Evolutionary conservation across 35 echinoderm and acorn worm species (phyloP).

Genomic region (Stichopus chloronotus): DNA sequence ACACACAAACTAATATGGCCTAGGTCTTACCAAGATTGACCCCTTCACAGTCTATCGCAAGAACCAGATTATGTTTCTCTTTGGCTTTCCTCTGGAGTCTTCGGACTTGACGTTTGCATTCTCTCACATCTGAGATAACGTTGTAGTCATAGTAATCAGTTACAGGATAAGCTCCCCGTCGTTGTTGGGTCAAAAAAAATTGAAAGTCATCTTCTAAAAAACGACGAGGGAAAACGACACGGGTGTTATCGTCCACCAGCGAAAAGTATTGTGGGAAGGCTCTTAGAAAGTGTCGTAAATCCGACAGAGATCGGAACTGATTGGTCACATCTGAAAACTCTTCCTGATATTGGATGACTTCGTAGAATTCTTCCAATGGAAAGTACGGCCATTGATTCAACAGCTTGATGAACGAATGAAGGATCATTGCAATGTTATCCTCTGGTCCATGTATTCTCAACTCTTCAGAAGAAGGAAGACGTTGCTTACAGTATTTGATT

Average conservation of each 20-base stretch:
- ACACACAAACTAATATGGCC: too few relatives aligned
- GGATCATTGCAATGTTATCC: background rate
- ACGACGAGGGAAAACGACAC: background rate
- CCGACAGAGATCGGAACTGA: background rate
- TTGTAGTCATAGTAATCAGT: background rate
- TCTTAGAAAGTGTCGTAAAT: background rate
- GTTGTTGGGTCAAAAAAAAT: background rate
- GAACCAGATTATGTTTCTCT: background rate
- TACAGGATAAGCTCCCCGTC: background rate
- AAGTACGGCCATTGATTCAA: background rate
- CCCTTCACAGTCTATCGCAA: background rate
- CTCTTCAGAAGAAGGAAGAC: background rate
- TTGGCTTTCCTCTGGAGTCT: background rate
- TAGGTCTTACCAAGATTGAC: slow-evolving; percentile 8
- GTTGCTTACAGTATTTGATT: background rate
- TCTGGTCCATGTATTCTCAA: background rate
- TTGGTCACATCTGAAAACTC: background rate
- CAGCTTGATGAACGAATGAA: background rate
- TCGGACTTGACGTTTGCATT: background rate
- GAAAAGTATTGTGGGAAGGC: background rate
- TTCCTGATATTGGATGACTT: background rate
- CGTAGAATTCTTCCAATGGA: background rate
- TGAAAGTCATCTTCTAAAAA: background rate
- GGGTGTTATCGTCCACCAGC: background rate
- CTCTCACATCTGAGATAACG: background rate